These are phyloP conservation scores for Calypte anna DNA, from an alignment of 2,113 vertebrate genomes.

Conservation along the genomic window DNA sequence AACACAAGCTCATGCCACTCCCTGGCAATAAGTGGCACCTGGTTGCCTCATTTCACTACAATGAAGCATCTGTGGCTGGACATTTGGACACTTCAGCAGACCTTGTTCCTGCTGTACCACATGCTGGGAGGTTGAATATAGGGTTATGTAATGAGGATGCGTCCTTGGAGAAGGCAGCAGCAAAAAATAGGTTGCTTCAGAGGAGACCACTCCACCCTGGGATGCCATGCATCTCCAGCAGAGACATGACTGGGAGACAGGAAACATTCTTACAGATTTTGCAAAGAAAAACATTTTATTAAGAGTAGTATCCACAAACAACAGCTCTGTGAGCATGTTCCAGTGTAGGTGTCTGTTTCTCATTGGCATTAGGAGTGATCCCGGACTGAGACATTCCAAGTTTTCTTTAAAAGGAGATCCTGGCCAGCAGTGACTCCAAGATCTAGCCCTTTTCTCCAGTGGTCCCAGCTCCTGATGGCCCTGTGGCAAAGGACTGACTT, in stretches of 20 bases:
- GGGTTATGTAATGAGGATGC: neutral
- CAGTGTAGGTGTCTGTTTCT: neutral
- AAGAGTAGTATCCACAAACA: neutral
- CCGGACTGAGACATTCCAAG: neutral
- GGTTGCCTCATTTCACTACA: too few species aligned
- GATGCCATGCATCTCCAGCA: neutral
- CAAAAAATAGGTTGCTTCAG: neutral
- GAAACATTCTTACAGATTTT: neutral
- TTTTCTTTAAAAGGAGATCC: neutral
- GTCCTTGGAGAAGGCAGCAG: neutral
- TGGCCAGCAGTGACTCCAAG: neutral
- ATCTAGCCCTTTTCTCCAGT: neutral
- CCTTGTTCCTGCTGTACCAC: neutral
- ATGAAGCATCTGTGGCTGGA: neutral
- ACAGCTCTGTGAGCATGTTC: neutral
- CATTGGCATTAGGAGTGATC: neutral
- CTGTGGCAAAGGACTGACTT: neutral
- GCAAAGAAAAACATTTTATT: neutral
- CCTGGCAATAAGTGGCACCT: too few species aligned
- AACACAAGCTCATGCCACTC: too few species aligned
- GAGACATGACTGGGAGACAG: neutral
- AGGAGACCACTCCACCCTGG: neutral
- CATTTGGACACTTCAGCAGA: neutral
- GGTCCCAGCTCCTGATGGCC: neutral
- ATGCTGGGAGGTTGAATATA: accelerated